Conservation (phyloP, 2,888 invertebrate species). For the Tipula confusa region DNA sequence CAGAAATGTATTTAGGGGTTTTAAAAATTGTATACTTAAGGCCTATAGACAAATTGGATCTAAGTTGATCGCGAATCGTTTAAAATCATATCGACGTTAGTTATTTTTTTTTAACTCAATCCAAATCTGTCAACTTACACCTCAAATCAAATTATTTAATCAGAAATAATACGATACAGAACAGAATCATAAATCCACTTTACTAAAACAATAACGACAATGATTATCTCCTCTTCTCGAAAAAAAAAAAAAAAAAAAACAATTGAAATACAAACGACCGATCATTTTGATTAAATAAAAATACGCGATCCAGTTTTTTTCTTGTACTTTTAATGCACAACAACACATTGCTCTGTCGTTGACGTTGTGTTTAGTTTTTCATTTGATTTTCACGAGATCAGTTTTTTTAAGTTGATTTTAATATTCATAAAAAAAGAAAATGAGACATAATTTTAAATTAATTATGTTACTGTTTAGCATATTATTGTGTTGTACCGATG, state of each 20-base stretch:
- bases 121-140: not conserved
- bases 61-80: no score
- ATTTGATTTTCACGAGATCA: slow-evolving; percentile 29
- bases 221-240: not conserved
- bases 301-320: not conserved
- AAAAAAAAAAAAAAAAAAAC: no score
- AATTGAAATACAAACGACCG: no score
- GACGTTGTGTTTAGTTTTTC: not conserved
- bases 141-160: not conserved
- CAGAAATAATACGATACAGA: not conserved
- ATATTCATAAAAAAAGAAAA: slow-evolving; percentile 34
- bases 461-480: slow-evolving; percentile 45
- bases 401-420: not conserved
- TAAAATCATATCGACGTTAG: no score
- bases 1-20: not conserved
- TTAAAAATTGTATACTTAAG: no score
- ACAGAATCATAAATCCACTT: not conserved
- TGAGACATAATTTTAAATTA: slow-evolving; percentile 44
- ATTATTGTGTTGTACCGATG: slow-evolving; percentile 46
- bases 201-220: not conserved
- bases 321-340: not conserved
- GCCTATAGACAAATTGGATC: no score
- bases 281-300: not conserved
- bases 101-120: no score
- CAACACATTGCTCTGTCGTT: not conserved